Evolutionary conservation across 2,797 vertebrate species (phyloP).

Genomic region (Rhynchonycteris naso): DNA sequence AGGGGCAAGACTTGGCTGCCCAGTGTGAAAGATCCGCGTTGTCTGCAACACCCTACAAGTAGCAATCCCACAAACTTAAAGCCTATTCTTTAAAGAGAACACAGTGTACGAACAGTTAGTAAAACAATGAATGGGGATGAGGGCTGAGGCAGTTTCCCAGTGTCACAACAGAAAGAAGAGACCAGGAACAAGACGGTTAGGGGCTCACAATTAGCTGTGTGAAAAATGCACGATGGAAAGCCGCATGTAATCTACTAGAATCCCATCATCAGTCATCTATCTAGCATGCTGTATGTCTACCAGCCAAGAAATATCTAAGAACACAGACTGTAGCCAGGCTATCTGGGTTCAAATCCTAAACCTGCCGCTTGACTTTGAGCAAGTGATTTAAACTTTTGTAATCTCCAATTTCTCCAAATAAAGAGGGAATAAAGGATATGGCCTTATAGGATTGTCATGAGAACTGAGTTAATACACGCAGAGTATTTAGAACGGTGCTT

Average conservation of each 20-base stretch:
- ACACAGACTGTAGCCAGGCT: background rate
- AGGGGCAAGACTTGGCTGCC: conserved; percentile 89
- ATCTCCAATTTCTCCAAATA: background rate
- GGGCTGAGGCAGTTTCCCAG: background rate
- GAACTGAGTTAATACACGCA: background rate
- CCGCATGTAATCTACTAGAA: background rate
- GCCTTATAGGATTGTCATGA: background rate
- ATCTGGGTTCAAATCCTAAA: conserved; percentile 22
- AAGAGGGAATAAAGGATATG: background rate
- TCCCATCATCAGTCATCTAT: background rate
- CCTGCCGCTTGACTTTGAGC: background rate
- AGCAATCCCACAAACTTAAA: conserved; percentile 32
- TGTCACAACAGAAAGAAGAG: background rate
- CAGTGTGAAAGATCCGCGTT: conserved; percentile 90
- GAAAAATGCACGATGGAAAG: background rate
- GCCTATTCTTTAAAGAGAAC: conserved; percentile 28
- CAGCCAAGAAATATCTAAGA: background rate
- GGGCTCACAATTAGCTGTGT: background rate
- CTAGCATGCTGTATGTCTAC: background rate
- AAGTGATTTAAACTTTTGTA: background rate
- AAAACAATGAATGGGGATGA: conserved; percentile 9
- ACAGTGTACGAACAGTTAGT: background rate
- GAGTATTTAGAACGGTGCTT: background rate
- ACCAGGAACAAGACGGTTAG: background rate
- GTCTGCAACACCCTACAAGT: conserved; percentile 85